phyloP scores from a whole-genome alignment of 2,113 vertebrate species.

The Butorides virescens region DNA sequence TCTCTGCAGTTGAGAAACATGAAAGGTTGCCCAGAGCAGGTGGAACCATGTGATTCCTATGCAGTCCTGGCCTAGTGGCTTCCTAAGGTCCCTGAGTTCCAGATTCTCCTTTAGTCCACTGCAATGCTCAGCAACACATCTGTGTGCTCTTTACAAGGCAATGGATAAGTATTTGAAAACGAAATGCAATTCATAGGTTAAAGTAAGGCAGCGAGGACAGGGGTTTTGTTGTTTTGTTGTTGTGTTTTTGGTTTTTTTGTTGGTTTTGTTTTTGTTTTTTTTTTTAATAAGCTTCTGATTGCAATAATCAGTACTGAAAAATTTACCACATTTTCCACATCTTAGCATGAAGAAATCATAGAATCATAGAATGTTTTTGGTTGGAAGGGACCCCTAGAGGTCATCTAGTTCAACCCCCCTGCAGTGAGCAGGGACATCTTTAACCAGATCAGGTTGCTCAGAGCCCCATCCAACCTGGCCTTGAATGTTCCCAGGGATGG shows the following conservation, averaged over 20 bases:
- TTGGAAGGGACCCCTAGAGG: too few species aligned
- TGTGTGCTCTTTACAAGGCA: neutral
- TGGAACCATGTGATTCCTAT: neutral
- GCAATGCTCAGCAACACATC: neutral
- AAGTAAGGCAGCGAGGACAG: neutral
- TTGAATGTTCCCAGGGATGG: too few species aligned
- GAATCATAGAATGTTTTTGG: too few species aligned
- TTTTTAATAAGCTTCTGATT: neutral
- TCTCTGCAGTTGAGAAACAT: neutral
- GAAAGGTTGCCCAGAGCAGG: neutral
- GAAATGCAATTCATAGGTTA: neutral
- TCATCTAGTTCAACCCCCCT: too few species aligned
- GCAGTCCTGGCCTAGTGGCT: neutral
- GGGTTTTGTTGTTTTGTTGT: neutral
- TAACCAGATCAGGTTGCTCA: too few species aligned
- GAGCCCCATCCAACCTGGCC: too few species aligned
- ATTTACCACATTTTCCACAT: neutral
- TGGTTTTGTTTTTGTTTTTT: neutral
- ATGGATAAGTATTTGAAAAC: neutral
- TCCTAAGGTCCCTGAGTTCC: neutral
- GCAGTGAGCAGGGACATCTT: too few species aligned
- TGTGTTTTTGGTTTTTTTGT: neutral
- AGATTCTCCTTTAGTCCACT: neutral
- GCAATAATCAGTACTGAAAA: neutral
- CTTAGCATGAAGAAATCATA: neutral